These are phyloP conservation scores for Notechis scutatus DNA, from an alignment of 2,113 vertebrate genomes.

Conservation along the genomic window DNA sequence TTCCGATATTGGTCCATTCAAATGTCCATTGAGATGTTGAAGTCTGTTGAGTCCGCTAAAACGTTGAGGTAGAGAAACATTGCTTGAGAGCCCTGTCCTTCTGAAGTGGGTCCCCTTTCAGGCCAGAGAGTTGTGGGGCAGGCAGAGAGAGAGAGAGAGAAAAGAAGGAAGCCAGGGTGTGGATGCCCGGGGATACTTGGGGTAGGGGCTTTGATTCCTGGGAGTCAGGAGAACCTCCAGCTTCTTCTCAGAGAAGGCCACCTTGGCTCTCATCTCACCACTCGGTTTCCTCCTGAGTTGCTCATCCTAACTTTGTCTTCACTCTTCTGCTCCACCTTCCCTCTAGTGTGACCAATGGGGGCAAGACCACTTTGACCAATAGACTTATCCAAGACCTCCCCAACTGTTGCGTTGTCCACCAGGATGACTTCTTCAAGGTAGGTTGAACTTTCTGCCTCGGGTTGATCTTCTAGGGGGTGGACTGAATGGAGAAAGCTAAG, in stretches of 20 bases:
- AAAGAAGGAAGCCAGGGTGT: not conserved
- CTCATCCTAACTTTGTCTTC: not conserved
- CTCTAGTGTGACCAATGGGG: slow-evolving; percentile 87
- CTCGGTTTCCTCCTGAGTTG: not conserved
- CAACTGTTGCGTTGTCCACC: slow-evolving; percentile 93
- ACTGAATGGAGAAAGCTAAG: not conserved
- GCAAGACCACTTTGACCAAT: slow-evolving; percentile 91
- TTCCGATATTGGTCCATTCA: no score
- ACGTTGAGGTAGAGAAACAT: not conserved
- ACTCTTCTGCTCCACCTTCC: not conserved
- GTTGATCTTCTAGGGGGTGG: not conserved
- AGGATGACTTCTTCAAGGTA: slow-evolving; percentile 97
- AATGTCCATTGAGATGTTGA: no score
- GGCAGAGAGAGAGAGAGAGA: not conserved
- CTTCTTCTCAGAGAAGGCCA: not conserved
- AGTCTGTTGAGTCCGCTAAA: not conserved
- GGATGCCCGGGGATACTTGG: not conserved
- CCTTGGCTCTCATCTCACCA: not conserved
- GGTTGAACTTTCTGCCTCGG: not conserved
- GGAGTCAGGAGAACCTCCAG: not conserved
- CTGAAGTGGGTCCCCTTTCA: not conserved
- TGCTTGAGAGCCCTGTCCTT: not conserved
- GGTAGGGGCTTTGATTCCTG: not conserved
- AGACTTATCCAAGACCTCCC: slow-evolving; percentile 76
- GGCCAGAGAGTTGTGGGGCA: not conserved